Evolutionary conservation across 1,140 invertebrate species (phyloP).

Genomic region (Sminthurinus signatus): DNA sequence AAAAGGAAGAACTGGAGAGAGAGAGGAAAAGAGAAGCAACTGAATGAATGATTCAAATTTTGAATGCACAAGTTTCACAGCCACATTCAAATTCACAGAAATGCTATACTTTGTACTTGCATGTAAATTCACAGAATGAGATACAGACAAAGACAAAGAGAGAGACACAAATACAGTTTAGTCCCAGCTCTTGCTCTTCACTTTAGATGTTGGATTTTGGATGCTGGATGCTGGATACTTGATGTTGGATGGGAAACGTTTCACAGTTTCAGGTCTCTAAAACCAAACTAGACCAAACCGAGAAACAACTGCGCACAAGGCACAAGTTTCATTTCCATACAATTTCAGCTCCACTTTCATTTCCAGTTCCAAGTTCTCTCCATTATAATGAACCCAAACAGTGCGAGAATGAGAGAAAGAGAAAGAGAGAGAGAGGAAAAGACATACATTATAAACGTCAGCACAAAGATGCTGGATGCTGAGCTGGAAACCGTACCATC

Average conservation of each 20-base stretch:
- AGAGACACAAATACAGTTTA: constrained; percentile 6
- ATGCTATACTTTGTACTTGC: too few relatives aligned
- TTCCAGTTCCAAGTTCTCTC: neutral
- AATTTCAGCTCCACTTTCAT: neutral
- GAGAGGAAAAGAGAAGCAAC: too few relatives aligned
- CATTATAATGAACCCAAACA: constrained; percentile 20
- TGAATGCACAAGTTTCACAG: too few relatives aligned
- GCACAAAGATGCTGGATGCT: constrained; percentile 3
- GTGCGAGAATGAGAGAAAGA: constrained; percentile 2
- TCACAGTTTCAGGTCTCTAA: too few relatives aligned
- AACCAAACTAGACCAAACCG: too few relatives aligned
- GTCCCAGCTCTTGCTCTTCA: neutral
- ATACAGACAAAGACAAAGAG: constrained; percentile 10
- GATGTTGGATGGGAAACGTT: too few relatives aligned
- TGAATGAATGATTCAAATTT: too few relatives aligned
- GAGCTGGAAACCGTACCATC: neutral
- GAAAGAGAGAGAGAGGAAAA: constrained; percentile 1
- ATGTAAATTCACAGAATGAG: neutral
- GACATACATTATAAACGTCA: constrained; percentile 22
- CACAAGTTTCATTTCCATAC: constrained; percentile 15
- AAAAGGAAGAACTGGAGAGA: neutral
- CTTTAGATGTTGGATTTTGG: too few relatives aligned
- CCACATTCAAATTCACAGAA: too few relatives aligned
- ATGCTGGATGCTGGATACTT: too few relatives aligned
- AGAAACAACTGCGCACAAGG: constrained; percentile 18